Evolutionary conservation across 2,888 invertebrate genomes (phyloP), one percentile per base, ranked within the genome.

Genomic region (Elgonia sp.): DNA sequence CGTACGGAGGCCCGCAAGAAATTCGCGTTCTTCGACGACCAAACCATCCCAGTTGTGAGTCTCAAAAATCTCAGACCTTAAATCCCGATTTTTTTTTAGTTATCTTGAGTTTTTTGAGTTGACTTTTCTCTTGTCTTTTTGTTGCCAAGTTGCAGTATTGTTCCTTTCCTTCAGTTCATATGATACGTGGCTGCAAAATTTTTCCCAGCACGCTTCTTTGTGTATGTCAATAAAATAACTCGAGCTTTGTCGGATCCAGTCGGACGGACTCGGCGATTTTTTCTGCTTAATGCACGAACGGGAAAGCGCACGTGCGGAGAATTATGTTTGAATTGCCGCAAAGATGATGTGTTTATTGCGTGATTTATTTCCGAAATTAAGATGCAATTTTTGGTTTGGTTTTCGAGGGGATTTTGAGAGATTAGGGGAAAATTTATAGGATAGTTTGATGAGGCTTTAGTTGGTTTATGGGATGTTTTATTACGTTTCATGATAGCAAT

Each of bases 1-100:
- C 90, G 90, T 65, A 90, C 90, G 79, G 92, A 93, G 20, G 94
- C 94, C 40, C 84, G 91, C 9, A 90, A 92, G 40, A 91, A 92
- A 63, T 94, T 94, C 67, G 84, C 90, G 20, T 91, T 91, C 21
- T 82, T 87, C 55, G 93, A 93, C 73, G 89, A 92, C 37, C 90
- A 92, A 10, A 89, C 93, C 14, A 62, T 89, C 18, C 84, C 92
- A 5, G 80, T 91, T 69, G 93, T 93, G 55, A 93, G 93, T 91
- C 8, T 18, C 14, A 29, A 69, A 18, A 67, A 9, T 39, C 20
- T 62, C 29, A 14, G 29, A 9, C 14, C 21, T 75, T 62, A 7
- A 29, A 20, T 2, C 16, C n/a, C 4, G 5, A 2, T 18, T n/a
- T 39, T 72, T 55, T 37, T 37, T 55, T 6, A 20, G 57, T 73